Conservation (phyloP, 2,113 vertebrate genomes). For the Alethe diademata region DNA sequence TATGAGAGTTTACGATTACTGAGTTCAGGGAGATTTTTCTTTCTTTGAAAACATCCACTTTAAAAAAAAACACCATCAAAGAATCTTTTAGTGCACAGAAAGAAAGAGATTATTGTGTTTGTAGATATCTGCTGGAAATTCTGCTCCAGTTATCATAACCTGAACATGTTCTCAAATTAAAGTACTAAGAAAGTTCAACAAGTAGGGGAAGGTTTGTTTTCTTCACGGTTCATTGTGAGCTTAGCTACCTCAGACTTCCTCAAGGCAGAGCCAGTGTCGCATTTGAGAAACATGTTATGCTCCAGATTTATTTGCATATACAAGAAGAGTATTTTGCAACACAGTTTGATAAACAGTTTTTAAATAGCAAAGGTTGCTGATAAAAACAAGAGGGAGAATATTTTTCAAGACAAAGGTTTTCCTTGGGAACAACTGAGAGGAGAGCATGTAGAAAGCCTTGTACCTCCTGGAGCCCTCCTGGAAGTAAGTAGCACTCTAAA, state of each 20-base stretch:
- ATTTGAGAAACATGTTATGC: background rate
- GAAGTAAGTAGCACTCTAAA: background rate
- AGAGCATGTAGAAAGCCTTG: background rate
- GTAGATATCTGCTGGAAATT: background rate
- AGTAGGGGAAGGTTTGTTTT: constrained; percentile 10
- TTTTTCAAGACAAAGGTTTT: background rate
- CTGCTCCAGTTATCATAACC: background rate
- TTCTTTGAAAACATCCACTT: background rate
- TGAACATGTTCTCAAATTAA: background rate
- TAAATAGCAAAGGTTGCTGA: background rate
- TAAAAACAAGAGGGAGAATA: background rate
- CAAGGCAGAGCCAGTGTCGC: background rate
- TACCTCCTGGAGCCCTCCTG: background rate
- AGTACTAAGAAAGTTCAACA: background rate
- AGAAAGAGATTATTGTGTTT: background rate
- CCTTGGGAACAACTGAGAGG: background rate
- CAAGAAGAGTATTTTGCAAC: background rate
- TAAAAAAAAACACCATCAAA: background rate
- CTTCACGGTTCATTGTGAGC: background rate
- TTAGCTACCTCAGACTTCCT: background rate
- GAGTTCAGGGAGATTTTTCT: background rate
- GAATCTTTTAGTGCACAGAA: background rate
- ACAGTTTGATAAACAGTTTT: background rate
- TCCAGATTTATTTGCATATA: constrained; percentile 1
- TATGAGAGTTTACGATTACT: background rate